Evolutionary conservation across 2,797 vertebrate genomes (phyloP), one percentile per base, ranked within the genome.

Genomic region (Champsocephalus esox): DNA sequence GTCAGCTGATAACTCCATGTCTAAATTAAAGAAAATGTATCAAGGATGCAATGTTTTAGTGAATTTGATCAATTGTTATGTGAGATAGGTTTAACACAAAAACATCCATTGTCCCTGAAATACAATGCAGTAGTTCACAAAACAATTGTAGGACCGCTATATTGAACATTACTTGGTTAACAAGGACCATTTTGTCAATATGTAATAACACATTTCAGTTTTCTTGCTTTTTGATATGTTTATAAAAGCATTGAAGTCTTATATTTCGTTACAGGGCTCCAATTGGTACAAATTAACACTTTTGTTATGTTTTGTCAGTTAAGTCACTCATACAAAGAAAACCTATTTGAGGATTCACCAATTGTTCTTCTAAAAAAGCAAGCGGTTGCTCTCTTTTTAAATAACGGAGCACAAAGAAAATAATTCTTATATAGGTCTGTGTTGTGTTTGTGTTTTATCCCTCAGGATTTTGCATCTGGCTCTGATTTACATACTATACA

Each of bases 341-440:
- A 44, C 41, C 62, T 5, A 34, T 43, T 62, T 66, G 56, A 43
- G 13, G 68, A 72, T 46, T 55, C 4, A 44, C 55, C 32, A 28
- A 60, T 28, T 61, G 12, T 50, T 14, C 14, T 21, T 17, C 12
- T 5, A 48, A 71, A 60, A 32, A 59, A 28, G 32, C 0, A 19
- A 14, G 5, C 5, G 0, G 12, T 12, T 10, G 28, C 28, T 28
- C 43, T 21, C 9, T 16, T 59, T 69, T 24, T 55, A 16, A 55
- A 66, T 7, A 16, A 64, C 48, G 28, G 32, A 4, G 16, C 28
- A 60, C 24, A 56, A 51, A 54, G 32, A 21, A 52, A 70, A 45
- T 55, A 14, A 21, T 1, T 17, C 24, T 0, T 12, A 21, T 43
- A 19, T 21, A 10, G 5, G 4, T 28, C 28, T 28, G 56, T 34